A percentile compares a stretch with the other conserved stretches of the same genome.
These are phyloP conservation scores for Pimephales promelas DNA, from an alignment of 2,113 vertebrate genomes.

Conservation along the genomic window DNA sequence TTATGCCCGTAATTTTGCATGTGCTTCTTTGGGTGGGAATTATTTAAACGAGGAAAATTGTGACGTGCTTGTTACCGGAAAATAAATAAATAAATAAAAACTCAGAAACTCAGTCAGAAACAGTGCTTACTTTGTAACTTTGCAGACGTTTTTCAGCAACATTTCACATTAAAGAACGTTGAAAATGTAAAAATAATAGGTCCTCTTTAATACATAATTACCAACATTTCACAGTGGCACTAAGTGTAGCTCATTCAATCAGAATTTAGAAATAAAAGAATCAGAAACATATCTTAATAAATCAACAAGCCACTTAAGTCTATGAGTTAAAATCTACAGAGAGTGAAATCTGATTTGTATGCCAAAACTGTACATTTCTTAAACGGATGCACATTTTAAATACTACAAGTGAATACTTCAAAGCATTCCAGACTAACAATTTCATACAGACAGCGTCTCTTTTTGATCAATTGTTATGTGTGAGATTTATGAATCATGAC, in stretches of 20 bases:
- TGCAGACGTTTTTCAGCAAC: no score
- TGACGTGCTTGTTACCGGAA: no score
- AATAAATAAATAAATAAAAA: no score
- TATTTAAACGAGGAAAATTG: no score
- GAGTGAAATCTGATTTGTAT: background rate
- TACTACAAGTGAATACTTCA: background rate
- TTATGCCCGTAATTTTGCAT: no score
- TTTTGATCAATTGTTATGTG: slow-evolving; percentile 1
- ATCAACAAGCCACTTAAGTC: background rate
- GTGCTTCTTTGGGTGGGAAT: no score
- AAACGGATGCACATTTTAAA: background rate
- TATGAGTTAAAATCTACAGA: background rate
- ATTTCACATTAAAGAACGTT: no score
- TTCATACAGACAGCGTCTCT: background rate
- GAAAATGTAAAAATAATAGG: no score
- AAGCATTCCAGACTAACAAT: background rate
- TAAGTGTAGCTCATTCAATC: background rate
- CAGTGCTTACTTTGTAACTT: no score
- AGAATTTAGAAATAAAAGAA: background rate
- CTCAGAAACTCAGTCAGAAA: no score
- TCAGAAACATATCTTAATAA: background rate
- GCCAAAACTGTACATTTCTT: background rate
- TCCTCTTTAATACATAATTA: no score
- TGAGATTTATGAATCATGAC: background rate
- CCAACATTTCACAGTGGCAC: background rate